Percentiles rank a stretch among this genome's conserved stretches.
Conservation (phyloP, 2,888 invertebrate genomes). For the Archips xylosteana region DNA sequence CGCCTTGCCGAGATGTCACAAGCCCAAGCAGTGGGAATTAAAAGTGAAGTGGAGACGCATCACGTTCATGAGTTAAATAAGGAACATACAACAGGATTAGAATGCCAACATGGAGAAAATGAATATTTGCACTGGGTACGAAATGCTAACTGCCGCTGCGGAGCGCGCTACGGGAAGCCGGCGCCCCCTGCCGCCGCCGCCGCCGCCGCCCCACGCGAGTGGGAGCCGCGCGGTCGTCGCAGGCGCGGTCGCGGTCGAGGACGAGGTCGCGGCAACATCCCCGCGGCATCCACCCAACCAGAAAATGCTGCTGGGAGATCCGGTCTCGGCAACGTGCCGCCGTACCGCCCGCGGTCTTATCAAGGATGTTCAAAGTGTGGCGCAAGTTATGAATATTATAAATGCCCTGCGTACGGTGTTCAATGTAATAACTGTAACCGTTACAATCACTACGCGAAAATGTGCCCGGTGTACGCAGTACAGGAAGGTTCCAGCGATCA, state of each 20-base stretch:
- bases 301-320: not conserved
- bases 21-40: not conserved
- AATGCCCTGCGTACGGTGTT: slow-evolving; percentile 27
- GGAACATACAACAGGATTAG: not conserved
- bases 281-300: not conserved
- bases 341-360: not conserved
- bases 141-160: not conserved
- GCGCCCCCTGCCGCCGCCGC: not conserved
- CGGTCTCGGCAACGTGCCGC: not conserved
- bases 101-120: not conserved
- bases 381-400: slow-evolving; percentile 5
- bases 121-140: not conserved
- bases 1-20: not conserved
- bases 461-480: slow-evolving; percentile 9
- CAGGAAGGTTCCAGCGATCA: slow-evolving; percentile 4
- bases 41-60: not conserved
- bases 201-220: not conserved
- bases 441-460: slow-evolving; percentile 18
- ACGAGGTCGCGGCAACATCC: slow-evolving; percentile 9
- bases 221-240: slow-evolving; percentile 5
- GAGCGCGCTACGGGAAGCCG: not conserved
- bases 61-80: not conserved
- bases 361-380: slow-evolving; percentile 27
- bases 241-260: slow-evolving; percentile 1
- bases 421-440: slow-evolving; percentile 19